These are phyloP conservation scores for Syndactyla subalaris DNA, from an alignment of 2,797 vertebrate species.

Conservation along the genomic window DNA sequence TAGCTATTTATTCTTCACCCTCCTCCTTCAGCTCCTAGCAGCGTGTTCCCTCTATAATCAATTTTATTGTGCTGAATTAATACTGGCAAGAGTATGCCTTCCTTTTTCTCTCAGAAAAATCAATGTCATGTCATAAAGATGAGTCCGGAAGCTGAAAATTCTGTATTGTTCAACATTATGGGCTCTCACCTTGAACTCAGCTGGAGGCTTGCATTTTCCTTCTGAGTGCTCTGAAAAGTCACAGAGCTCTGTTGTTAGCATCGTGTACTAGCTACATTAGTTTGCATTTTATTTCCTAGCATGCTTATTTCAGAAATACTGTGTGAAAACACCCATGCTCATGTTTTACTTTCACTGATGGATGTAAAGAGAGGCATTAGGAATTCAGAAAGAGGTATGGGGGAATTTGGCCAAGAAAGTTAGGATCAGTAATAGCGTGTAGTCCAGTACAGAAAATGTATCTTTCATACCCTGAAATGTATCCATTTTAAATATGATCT, in stretches of 20 bases:
- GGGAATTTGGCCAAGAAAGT: not conserved
- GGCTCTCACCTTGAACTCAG: not conserved
- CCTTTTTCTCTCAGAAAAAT: not conserved
- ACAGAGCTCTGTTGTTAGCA: not conserved
- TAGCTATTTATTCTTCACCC: not conserved
- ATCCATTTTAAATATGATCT: not conserved
- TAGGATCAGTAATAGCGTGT: not conserved
- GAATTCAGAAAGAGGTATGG: not conserved
- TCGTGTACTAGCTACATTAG: not conserved
- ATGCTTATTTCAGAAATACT: not conserved
- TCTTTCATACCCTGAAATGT: not conserved
- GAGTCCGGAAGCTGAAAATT: not conserved
- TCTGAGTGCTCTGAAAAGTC: not conserved
- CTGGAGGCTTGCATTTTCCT: not conserved
- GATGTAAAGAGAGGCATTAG: not conserved
- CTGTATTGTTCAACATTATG: not conserved
- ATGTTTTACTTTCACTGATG: not conserved
- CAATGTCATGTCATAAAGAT: not conserved
- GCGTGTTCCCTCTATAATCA: not conserved
- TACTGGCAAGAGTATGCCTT: not conserved
- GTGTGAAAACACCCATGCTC: not conserved
- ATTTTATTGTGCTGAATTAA: not conserved
- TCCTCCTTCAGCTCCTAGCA: not conserved
- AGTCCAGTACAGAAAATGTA: not conserved
- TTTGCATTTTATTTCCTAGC: not conserved